Conservation (phyloP, 2,797 vertebrate species). For the Gymnodraco acuticeps region DNA sequence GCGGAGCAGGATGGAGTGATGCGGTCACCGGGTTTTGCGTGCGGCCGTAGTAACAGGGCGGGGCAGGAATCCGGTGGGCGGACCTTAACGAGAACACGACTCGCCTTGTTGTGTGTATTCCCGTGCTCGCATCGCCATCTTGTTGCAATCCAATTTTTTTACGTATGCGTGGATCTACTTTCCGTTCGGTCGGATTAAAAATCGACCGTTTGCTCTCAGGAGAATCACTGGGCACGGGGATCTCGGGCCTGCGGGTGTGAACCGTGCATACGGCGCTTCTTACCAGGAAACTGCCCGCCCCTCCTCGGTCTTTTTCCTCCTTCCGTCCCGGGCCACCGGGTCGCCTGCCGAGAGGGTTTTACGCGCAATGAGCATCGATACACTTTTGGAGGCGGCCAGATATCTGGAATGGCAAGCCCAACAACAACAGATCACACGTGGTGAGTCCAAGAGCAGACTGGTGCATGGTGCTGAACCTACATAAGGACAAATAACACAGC, state of each 20-base stretch:
- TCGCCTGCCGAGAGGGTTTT: conserved; percentile 68
- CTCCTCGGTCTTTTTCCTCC: conserved; percentile 64
- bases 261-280: conserved; percentile 62
- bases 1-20: background rate
- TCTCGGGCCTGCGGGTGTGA: conserved; percentile 41
- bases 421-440: conserved; percentile 96
- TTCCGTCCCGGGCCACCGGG: conserved; percentile 78
- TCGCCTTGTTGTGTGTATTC: conserved; percentile 96
- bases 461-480: conserved; percentile 12
- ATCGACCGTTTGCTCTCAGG: conserved; percentile 23
- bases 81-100: conserved; percentile 84
- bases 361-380: conserved; percentile 97
- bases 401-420: conserved; percentile 98
- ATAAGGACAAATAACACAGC: conserved; percentile 8
- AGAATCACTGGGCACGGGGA: conserved; percentile 37
- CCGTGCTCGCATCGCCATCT: conserved; percentile 97
- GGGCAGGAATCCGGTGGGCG: conserved; percentile 74
- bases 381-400: conserved; percentile 95
- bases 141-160: conserved; percentile 92
- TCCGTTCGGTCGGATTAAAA: conserved; percentile 71
- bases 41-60: conserved; percentile 81
- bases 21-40: conserved; percentile 66
- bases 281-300: conserved; percentile 59
- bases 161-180: conserved; percentile 86
- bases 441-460: conserved; percentile 82